phyloP scores from a whole-genome alignment of 2,113 vertebrate genomes.

The Daubentonia madagascariensis region DNA sequence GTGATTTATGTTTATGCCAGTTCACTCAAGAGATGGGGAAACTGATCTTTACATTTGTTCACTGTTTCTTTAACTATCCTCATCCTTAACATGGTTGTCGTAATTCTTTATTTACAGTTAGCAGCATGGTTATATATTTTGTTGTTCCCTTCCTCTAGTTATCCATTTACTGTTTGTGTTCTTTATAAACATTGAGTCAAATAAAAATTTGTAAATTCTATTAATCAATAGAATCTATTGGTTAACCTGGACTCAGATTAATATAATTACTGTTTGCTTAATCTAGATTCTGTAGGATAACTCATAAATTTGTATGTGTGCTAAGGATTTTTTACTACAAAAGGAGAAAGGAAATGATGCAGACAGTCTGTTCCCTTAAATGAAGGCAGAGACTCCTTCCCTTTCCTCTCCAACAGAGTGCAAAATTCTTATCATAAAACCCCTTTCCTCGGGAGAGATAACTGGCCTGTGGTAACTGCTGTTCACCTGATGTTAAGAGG shows the following conservation, averaged over 20 bases:
- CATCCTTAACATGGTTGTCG: background rate
- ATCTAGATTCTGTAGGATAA: background rate
- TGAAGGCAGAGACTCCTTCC: background rate
- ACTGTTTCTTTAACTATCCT: background rate
- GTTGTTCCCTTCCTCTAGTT: background rate
- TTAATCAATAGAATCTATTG: background rate
- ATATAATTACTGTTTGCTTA: background rate
- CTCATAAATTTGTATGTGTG: background rate
- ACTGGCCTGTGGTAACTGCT: background rate
- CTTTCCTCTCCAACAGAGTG: background rate
- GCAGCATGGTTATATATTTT: background rate
- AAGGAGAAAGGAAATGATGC: background rate
- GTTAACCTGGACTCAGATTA: background rate
- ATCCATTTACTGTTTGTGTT: background rate
- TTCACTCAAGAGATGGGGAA: constrained; percentile 5
- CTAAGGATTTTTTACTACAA: background rate
- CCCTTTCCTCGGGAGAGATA: constrained; percentile 8
- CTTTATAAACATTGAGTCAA: background rate
- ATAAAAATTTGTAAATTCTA: background rate
- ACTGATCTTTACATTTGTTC: background rate
- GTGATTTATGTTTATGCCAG: background rate
- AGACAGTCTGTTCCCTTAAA: background rate
- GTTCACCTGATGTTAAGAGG: background rate
- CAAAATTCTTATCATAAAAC: constrained; percentile 9
- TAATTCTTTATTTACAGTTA: background rate